Conservation (phyloP, 23 tunicate species). For the Phallusia fumigata region DNA sequence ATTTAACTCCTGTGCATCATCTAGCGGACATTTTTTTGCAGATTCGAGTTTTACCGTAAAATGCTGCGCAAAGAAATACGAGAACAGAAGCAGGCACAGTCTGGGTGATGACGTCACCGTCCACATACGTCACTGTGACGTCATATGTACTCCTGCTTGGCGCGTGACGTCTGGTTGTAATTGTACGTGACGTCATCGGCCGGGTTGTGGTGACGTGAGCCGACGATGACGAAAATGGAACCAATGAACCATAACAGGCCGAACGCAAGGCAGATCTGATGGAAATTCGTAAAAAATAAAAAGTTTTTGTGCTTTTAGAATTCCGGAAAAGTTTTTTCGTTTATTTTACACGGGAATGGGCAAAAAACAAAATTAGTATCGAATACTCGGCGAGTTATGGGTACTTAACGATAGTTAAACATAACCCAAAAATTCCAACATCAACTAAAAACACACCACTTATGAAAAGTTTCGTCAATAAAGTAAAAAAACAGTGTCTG, state of each 20-base stretch:
- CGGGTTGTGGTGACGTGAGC: conserved; percentile 7
- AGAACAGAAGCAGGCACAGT: conserved; percentile 24
- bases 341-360: too few species aligned
- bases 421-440: too few species aligned
- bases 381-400: too few species aligned
- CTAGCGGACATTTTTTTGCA: conserved; percentile 4
- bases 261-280: conserved; percentile 34
- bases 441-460: too few species aligned
- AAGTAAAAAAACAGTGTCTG: too few species aligned
- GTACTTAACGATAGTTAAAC: too few species aligned
- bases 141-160: conserved; percentile 29
- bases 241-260: conserved; percentile 39
- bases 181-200: conserved; percentile 21
- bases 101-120: neutral
- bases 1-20: too few species aligned
- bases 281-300: too few species aligned
- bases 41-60: conserved; percentile 66
- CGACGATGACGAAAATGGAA: conserved; percentile 21
- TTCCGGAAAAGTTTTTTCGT: too few species aligned
- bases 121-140: neutral
- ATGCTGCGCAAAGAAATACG: conserved; percentile 52
- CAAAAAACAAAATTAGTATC: too few species aligned
- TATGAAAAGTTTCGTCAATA: too few species aligned
- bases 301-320: too few species aligned
- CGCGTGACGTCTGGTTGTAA: conserved; percentile 6